Evolutionary conservation across 2,888 invertebrate genomes (phyloP).

Genomic region (Petrophora chlorosata): DNA sequence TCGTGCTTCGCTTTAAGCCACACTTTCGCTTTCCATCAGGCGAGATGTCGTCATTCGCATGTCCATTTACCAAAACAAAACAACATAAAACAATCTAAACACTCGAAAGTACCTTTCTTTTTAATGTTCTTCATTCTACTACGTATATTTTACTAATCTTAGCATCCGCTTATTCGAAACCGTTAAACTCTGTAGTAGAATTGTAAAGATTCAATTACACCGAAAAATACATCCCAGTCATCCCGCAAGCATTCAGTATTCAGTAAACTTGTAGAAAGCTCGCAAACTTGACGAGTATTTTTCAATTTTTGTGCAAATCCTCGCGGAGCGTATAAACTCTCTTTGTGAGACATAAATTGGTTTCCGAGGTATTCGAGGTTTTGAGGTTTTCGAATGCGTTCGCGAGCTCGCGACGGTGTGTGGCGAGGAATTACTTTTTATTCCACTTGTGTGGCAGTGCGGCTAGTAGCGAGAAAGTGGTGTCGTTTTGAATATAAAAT

Average conservation of each 20-base stretch:
- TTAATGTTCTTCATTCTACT: not conserved
- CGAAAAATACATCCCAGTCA: not conserved
- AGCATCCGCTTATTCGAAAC: not conserved
- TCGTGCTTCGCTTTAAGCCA: no score
- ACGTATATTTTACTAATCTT: not conserved
- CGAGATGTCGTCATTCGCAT: no score
- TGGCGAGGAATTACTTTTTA: constrained; percentile 6
- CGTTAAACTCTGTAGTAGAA: not conserved
- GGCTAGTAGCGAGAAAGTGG: no score
- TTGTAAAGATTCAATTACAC: constrained; percentile 10
- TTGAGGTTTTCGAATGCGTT: constrained; percentile 4
- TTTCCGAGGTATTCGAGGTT: constrained; percentile 43
- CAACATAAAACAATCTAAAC: no score
- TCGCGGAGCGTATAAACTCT: constrained; percentile 40
- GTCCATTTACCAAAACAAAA: no score
- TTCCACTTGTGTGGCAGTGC: no score
- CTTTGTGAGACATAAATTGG: constrained; percentile 61
- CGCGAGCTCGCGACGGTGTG: constrained; percentile 7
- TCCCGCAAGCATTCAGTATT: constrained; percentile 2
- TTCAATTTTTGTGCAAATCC: constrained; percentile 59
- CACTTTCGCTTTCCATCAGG: no score
- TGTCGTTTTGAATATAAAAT: no score
- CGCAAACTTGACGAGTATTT: constrained; percentile 36
- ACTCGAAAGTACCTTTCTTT: no score
- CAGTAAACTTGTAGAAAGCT: constrained; percentile 14